Evolutionary conservation across 2,888 invertebrate species (phyloP), one percentile per base, ranked within the genome.

Genomic region (Leucania comma): DNA sequence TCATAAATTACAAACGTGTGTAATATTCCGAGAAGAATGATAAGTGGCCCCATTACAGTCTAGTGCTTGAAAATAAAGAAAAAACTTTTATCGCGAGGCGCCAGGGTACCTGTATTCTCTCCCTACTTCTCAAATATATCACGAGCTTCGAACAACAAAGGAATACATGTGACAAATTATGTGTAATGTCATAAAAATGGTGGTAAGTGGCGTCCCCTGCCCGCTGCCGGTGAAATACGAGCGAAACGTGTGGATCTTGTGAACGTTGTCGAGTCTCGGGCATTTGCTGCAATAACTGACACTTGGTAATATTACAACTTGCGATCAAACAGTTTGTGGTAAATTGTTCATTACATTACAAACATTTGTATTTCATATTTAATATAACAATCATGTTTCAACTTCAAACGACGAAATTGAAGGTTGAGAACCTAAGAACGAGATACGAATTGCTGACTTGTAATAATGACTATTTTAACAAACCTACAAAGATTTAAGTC

Each of bases 141-240:
- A 82, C 71, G 48, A 56, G 72, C 54, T 64, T 77, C 77, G 72
- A 70, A 82, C 78, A 78, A 78, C 82, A 82, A 73, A 82, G 68
- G 63, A 68, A 81, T 65, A 82, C 46, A 82, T n/a, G 67, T 78
- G 74, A 79, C 82, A 79, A 82, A 79, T 79, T 79, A 82, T 73
- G 74, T 79, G 79, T 82, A 65, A 79, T 82, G 79, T 82, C 79
- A 82, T 79, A 79, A 82, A 79, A 82, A 82, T 79, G 64, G 74
- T 79, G 79, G 79, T 78, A 79, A 82, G 79, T 78, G 78, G 78
- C 56, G 76, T 72, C 66, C 62, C 75, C 82, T 72, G 80, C 69
- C 75, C 67, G 63, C 62, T 67, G 60, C 20, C 22, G 20, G 46
- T 79, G 80, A 79, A 54, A 57, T 69, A 70, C 60, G 65, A 61